These are phyloP conservation scores for Erebia ligea DNA, from an alignment of 2,888 invertebrate genomes.

Conservation along the genomic window DNA sequence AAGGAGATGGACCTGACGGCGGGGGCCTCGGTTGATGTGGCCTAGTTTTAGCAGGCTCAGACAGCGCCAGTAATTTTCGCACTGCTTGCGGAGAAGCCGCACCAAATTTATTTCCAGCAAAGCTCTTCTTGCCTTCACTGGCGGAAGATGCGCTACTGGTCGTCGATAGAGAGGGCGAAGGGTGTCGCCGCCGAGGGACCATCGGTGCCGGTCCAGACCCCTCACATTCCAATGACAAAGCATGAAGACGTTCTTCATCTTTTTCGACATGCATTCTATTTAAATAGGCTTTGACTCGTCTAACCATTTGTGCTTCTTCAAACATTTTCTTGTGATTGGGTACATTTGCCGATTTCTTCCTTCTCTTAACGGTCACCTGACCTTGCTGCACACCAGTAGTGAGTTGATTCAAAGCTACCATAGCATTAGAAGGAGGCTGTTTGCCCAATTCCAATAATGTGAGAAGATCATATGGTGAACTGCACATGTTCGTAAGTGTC, in stretches of 20 bases:
- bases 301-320: constrained; percentile 99
- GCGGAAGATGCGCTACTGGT: constrained; percentile 96
- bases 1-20: constrained; percentile 86
- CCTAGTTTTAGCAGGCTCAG: constrained; percentile 93
- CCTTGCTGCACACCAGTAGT: constrained; percentile 88
- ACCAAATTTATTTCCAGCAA: constrained; percentile 88
- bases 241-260: constrained; percentile 95
- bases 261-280: constrained; percentile 95
- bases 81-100: constrained; percentile 99
- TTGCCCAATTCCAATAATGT: constrained; percentile 93
- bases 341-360: constrained; percentile 94
- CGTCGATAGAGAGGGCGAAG: constrained; percentile 96
- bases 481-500: constrained; percentile 96
- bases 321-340: constrained; percentile 99
- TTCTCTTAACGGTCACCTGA: constrained; percentile 93
- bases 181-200: constrained; percentile 90
- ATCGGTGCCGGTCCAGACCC: constrained; percentile 84
- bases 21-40: constrained; percentile 92
- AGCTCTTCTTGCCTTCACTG: constrained; percentile 87
- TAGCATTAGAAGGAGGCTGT: constrained; percentile 93
- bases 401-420: constrained; percentile 94
- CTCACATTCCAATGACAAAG: constrained; percentile 95
- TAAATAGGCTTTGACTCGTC: constrained; percentile 97
- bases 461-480: constrained; percentile 94
- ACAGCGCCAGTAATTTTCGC: constrained; percentile 95